Percentiles rank a stretch among this genome's conserved stretches.
Evolutionary conservation across 2,797 vertebrate genomes (phyloP).

Genomic region (Okamejei kenojei): DNA sequence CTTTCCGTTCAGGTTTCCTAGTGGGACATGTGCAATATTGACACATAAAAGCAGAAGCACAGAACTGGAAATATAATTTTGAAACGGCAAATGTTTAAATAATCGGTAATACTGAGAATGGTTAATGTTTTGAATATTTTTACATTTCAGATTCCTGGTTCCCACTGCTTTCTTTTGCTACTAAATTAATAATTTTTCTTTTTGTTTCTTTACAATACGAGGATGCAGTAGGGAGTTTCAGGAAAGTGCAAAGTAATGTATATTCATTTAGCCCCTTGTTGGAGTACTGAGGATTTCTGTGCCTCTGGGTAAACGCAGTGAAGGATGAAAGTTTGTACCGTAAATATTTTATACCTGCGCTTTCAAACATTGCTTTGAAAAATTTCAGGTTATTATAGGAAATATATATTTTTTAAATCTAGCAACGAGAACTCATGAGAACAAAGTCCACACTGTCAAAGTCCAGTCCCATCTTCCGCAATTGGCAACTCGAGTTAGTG

Average conservation of each 20-base stretch:
- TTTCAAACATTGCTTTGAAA: background rate
- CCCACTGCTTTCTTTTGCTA: background rate
- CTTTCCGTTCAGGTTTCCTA: too few species aligned
- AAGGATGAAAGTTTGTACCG: background rate
- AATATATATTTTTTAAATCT: too few species aligned
- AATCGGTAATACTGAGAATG: too few species aligned
- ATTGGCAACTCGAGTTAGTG: too few species aligned
- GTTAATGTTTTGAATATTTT: background rate
- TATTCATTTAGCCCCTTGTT: background rate
- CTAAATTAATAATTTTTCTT: background rate
- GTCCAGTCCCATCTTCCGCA: too few species aligned
- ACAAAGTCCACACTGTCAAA: too few species aligned
- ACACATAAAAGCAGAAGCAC: too few species aligned
- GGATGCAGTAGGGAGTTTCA: background rate
- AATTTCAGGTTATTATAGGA: too few species aligned
- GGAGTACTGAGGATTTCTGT: background rate
- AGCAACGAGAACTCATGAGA: background rate
- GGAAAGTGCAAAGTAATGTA: background rate
- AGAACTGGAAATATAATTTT: background rate
- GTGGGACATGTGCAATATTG: too few species aligned
- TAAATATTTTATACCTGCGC: background rate
- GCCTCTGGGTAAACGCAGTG: background rate
- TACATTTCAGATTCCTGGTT: background rate
- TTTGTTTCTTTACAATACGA: background rate
- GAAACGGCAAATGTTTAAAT: too few species aligned